Percentiles rank a stretch among this genome's conserved stretches.
Conservation (phyloP, 2,113 vertebrate genomes). For the Camarhynchus parvulus region DNA sequence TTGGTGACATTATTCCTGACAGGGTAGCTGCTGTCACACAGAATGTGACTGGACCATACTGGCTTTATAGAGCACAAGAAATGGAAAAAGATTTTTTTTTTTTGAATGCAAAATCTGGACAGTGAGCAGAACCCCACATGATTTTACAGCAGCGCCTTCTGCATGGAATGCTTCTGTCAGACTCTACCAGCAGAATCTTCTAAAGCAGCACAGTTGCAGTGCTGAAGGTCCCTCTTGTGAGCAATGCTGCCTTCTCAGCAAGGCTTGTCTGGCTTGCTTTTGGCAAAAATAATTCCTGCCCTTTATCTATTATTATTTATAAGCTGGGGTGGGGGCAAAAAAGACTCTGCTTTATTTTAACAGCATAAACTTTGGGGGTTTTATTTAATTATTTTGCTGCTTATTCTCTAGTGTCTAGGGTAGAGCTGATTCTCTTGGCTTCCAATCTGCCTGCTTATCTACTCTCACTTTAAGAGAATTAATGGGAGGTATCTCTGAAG, state of each 20-base stretch:
- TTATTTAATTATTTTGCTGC: not conserved
- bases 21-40: not conserved
- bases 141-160: not conserved
- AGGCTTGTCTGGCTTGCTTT: fast-evolving
- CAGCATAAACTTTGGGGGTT: fast-evolving
- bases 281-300: not conserved
- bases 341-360: not conserved
- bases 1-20: not conserved
- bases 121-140: not conserved
- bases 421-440: not conserved
- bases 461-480: not conserved
- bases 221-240: not conserved
- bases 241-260: not conserved
- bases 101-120: not conserved
- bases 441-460: not conserved
- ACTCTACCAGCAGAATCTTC: not conserved
- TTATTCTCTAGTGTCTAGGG: not conserved
- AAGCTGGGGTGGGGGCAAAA: fast-evolving
- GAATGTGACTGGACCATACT: no score
- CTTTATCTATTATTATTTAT: not conserved
- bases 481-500: not conserved
- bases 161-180: not conserved
- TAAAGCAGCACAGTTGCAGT: not conserved
- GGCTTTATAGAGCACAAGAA: not conserved
- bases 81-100: not conserved